A percentile compares a stretch with the other conserved stretches of the same genome.
Evolutionary conservation across 2,113 vertebrate species (phyloP).

Genomic region (Actinemys pallida): DNA sequence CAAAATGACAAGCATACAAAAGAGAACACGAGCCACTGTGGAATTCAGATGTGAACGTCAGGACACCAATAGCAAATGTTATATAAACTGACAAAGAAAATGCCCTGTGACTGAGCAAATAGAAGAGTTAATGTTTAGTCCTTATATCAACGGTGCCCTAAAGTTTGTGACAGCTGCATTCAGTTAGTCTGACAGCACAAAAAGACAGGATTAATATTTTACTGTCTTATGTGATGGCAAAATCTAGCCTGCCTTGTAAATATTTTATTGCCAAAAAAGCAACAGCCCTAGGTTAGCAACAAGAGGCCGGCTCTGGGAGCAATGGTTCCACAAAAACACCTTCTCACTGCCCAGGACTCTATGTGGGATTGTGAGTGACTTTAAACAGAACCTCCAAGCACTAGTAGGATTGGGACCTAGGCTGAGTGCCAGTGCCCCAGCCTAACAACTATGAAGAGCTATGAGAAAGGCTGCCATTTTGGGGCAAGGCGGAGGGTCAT

Average conservation of each 20-base stretch:
- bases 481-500: rapidly evolving
- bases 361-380: background rate
- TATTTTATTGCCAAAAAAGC: background rate
- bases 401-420: rapidly evolving
- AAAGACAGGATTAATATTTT: constrained; percentile 29
- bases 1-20: background rate
- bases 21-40: rapidly evolving
- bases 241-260: constrained; percentile 11
- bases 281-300: background rate
- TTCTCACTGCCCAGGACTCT: background rate
- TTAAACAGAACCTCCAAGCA: background rate
- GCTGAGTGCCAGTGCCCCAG: background rate
- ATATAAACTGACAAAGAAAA: rapidly evolving
- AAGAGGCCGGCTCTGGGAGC: rapidly evolving
- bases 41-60: rapidly evolving
- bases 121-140: rapidly evolving
- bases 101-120: background rate
- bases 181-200: background rate
- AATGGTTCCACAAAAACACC: background rate
- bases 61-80: background rate
- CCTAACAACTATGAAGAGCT: background rate
- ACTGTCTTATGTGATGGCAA: background rate
- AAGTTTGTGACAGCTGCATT: background rate
- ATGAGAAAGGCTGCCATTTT: background rate
- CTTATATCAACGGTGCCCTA: background rate